phyloP scores from a whole-genome alignment of 92 coral and sea anemone species.

The Epizoanthus rinbou region DNA sequence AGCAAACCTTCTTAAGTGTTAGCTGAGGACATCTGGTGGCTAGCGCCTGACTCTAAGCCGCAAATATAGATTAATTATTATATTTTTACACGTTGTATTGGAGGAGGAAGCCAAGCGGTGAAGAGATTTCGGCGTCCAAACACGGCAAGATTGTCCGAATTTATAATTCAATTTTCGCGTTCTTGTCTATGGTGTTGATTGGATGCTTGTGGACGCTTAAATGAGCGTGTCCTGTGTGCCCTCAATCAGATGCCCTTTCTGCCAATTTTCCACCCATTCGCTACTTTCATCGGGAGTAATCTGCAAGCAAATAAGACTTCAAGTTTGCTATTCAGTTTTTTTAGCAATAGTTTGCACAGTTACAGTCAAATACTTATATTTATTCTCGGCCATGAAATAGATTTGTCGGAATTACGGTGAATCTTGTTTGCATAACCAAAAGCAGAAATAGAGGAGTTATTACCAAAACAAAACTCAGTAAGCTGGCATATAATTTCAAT shows the following conservation, averaged over 20 bases:
- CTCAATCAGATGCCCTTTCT: neutral
- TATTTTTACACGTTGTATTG: conserved; percentile 15
- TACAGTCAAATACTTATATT: neutral
- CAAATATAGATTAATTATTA: conserved; percentile 10
- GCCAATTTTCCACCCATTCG: conserved; percentile 18
- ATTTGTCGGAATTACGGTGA: conserved; percentile 14
- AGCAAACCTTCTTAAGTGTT: conserved; percentile 9
- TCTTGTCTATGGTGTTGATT: neutral
- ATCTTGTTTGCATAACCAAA: conserved; percentile 10
- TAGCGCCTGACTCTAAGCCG: neutral
- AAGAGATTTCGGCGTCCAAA: neutral
- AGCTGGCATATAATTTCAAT: conserved; percentile 1
- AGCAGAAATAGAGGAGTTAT: neutral
- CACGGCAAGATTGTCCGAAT: neutral
- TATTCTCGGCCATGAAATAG: conserved; percentile 14
- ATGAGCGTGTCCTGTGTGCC: neutral
- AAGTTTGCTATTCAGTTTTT: conserved; percentile 17
- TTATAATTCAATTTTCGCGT: conserved; percentile 1
- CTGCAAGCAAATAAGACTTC: conserved; percentile 30
- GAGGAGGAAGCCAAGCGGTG: neutral
- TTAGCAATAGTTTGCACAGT: neutral
- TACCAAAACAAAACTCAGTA: neutral
- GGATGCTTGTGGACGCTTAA: neutral
- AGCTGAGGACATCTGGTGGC: neutral
- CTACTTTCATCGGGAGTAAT: neutral